phyloP scores from a whole-genome alignment of 2,888 invertebrate species.

The Busseola fusca region DNA sequence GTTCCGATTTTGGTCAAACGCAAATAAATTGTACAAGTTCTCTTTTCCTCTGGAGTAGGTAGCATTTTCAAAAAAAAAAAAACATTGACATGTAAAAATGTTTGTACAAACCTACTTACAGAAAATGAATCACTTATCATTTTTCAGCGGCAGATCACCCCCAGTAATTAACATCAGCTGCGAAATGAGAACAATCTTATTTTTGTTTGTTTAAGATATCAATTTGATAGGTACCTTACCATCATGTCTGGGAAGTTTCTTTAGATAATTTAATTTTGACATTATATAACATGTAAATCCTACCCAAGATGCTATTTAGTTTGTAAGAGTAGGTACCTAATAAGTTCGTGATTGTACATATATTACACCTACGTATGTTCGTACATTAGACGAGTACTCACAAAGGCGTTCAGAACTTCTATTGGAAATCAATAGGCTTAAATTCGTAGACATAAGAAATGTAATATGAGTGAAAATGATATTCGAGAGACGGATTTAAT shows the following conservation, averaged over 20 bases:
- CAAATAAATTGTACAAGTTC: too few relatives aligned
- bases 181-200: too few relatives aligned
- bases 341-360: neutral
- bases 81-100: too few relatives aligned
- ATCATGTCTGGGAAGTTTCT: neutral
- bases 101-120: too few relatives aligned
- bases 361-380: neutral
- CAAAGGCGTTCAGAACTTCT: constrained; percentile 22
- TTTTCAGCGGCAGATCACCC: too few relatives aligned
- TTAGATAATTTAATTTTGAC: neutral
- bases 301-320: neutral
- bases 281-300: neutral
- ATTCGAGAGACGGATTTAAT: constrained; percentile 14
- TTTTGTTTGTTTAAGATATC: too few relatives aligned
- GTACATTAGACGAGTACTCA: constrained; percentile 19
- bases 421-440: constrained; percentile 42
- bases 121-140: too few relatives aligned
- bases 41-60: too few relatives aligned
- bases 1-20: too few relatives aligned
- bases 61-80: too few relatives aligned
- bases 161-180: too few relatives aligned
- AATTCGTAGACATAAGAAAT: constrained; percentile 29
- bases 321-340: neutral
- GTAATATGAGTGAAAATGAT: constrained; percentile 20
- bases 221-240: too few relatives aligned